Conservation (phyloP, 2,113 vertebrate genomes). For the Anoplopoma fimbria region DNA sequence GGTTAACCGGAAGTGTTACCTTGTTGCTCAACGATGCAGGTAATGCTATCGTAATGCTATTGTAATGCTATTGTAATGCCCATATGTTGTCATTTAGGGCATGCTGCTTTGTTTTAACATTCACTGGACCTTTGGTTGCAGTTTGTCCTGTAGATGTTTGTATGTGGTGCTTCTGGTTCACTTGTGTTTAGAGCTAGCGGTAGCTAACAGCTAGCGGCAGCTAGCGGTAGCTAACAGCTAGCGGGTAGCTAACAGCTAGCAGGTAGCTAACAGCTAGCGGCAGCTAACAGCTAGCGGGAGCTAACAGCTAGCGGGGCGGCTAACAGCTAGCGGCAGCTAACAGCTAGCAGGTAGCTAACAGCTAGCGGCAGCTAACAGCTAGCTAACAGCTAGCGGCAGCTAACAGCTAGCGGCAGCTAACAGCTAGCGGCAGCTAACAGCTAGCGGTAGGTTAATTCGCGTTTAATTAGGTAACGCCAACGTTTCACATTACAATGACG, state of each 20-base stretch:
- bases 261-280: too few species aligned
- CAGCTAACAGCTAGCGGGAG: neutral
- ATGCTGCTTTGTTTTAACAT: neutral
- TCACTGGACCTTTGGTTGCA: fast-evolving
- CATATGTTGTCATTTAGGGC: neutral
- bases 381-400: neutral
- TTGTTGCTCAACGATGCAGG: slow-evolving; percentile 63
- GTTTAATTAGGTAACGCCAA: neutral
- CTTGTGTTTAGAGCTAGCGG: neutral
- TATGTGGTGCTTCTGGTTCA: neutral
- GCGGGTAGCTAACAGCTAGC: too few species aligned
- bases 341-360: too few species aligned
- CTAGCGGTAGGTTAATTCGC: neutral
- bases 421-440: neutral
- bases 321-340: neutral
- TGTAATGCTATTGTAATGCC: slow-evolving; percentile 21
- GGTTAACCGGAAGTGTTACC: slow-evolving; percentile 30
- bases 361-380: neutral
- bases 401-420: neutral
- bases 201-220: too few species aligned
- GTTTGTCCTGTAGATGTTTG: neutral
- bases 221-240: neutral
- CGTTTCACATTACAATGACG: too few species aligned
- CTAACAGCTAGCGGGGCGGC: too few species aligned
- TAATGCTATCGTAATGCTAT: slow-evolving; percentile 12